A percentile compares a stretch with the other conserved stretches of the same genome.
Evolutionary conservation across 2,113 vertebrate genomes (phyloP).

Genomic region (Macrotis lagotis): DNA sequence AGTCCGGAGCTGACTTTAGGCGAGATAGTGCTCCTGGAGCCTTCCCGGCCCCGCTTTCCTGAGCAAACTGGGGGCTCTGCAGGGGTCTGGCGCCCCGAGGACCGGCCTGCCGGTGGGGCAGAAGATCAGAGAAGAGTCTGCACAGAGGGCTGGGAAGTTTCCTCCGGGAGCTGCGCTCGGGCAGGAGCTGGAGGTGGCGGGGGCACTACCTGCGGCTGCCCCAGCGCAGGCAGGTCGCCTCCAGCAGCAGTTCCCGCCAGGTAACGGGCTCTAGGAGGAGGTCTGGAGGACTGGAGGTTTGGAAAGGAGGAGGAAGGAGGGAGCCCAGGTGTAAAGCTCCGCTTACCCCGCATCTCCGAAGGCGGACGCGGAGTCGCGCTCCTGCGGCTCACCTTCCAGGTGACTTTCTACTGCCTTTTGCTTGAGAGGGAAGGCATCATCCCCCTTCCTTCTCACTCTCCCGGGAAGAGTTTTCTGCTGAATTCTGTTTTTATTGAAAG

Average conservation of each 20-base stretch:
- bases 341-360: neutral
- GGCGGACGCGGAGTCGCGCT: neutral
- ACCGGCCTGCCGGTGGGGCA: neutral
- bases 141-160: conserved; percentile 61
- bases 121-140: conserved; percentile 37
- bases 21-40: neutral
- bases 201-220: neutral
- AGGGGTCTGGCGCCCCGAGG: neutral
- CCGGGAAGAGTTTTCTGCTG: neutral
- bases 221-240: neutral
- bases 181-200: neutral
- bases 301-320: neutral
- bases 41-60: neutral
- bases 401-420: neutral
- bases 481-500: neutral
- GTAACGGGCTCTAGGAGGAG: neutral
- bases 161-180: neutral
- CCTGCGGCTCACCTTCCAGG: conserved; percentile 33
- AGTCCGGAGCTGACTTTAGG: neutral
- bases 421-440: neutral
- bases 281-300: neutral
- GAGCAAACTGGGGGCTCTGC: neutral
- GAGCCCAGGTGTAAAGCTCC: neutral
- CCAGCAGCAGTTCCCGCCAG: neutral
- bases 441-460: fast-evolving